Evolutionary conservation across 2,797 vertebrate genomes (phyloP), one percentile per base, ranked within the genome.

Genomic region (Uromys caudimaculatus): DNA sequence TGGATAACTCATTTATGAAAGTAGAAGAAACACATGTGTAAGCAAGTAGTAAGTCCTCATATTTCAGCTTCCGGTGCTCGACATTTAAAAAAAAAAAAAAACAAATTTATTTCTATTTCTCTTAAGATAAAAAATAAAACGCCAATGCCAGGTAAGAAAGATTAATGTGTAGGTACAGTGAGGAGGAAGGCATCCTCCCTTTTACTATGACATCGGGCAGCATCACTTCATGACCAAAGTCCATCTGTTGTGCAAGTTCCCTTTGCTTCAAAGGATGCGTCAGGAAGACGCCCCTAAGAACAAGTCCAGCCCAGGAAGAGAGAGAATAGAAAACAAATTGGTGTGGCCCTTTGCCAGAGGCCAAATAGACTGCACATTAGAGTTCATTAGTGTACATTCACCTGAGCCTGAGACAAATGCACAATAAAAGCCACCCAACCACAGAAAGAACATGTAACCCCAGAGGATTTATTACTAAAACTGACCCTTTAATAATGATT

Each of bases 61-160:
- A 88, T 58, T 89, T 79, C 78, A 90, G 71, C 50, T 47, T 94
- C 19, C 29, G 29, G 41, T 91, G 92, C 19, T 93, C 54, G 54
- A 17, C 32, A 77, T 89, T 77, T 64, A 50, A 89, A 92, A 95
- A 17, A 32, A 17, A 41, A 60, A n/a, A n/a, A n/a, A n/a, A n/a
- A n/a, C 21, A 58, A 38, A 41, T 60, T n/a, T 44, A 17, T 84
- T 84, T 64, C 81, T 47, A 24, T 62, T 8, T 84, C 38, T 62
- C 23, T 32, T 44, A 62, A 64, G 14, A 83, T 58, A 27, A 82
- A 58, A 81, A 38, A 23, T 27, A 38, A 56, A 52, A n/a, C 3
- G 12, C 19, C 14, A 58, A 29, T 62, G 14, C 9, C 56, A 60
- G 56, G 38, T 62, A 83, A 62, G 56, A 60, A 62, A 44, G 56